These are phyloP conservation scores for Dryomyza anilis DNA, from an alignment of 2,888 invertebrate genomes.

Conservation along the genomic window DNA sequence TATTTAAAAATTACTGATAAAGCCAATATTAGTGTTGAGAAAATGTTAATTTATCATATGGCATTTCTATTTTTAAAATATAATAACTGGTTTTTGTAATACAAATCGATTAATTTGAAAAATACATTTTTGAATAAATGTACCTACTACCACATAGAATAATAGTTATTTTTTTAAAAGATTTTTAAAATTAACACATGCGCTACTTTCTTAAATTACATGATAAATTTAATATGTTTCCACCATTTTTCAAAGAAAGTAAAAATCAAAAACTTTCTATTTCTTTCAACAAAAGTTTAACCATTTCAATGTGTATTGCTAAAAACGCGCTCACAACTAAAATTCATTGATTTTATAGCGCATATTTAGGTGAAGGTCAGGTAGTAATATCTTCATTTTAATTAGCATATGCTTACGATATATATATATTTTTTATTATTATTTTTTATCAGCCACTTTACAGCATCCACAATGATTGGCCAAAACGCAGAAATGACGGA, in stretches of 20 bases:
- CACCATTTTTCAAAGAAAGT: not conserved
- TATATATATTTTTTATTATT: not conserved
- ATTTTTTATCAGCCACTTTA: not conserved
- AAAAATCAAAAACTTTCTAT: not conserved
- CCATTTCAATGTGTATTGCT: not conserved
- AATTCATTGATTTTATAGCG: not conserved
- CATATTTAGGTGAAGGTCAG: constrained; percentile 53
- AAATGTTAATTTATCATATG: no score
- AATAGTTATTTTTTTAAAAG: no score
- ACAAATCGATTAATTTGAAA: no score
- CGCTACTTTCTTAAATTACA: no score
- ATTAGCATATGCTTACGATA: constrained; percentile 40
- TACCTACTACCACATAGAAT: no score
- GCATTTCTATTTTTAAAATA: no score
- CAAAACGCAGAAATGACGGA: not conserved
- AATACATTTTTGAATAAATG: no score
- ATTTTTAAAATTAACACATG: no score
- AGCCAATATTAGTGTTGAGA: no score
- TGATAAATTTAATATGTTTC: no score
- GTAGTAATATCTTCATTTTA: constrained; percentile 25
- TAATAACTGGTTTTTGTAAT: no score
- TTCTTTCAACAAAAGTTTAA: not conserved
- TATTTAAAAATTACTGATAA: no score
- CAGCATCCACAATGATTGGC: not conserved
- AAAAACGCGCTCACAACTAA: not conserved